Percentiles rank a stretch among this genome's conserved stretches.
Conservation (phyloP, 2,888 invertebrate genomes). For the Erannis defoliaria region DNA sequence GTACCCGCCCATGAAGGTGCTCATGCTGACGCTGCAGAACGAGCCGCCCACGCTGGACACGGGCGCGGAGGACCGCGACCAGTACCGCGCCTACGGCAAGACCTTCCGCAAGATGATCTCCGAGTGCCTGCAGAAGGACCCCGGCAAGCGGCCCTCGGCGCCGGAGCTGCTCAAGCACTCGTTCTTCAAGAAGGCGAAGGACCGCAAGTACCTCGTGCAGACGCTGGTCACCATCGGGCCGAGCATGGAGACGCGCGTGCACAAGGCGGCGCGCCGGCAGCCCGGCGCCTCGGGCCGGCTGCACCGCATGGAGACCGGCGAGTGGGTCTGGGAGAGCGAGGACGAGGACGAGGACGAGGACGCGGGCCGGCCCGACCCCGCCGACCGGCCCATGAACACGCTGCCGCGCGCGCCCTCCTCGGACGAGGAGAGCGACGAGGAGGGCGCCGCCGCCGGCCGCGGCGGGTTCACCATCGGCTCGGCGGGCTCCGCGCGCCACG, state of each 20-base stretch:
- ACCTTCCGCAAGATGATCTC: constrained; percentile 99
- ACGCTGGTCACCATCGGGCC: constrained; percentile 95
- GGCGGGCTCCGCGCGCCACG: constrained; percentile 49
- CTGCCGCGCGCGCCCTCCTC: constrained; percentile 87
- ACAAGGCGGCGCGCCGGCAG: constrained; percentile 94
- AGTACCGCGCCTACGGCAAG: constrained; percentile 99
- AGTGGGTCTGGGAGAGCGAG: constrained; percentile 99
- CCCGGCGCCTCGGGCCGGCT: constrained; percentile 95
- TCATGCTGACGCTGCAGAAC: constrained; percentile 99
- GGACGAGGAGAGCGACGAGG: constrained; percentile 84
- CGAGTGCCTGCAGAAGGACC: constrained; percentile 99
- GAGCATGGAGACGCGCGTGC: constrained; percentile 96
- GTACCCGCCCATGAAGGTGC: constrained; percentile 99
- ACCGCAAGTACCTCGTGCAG: constrained; percentile 95
- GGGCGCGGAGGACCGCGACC: constrained; percentile 98
- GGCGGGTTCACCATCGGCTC: constrained; percentile 43
- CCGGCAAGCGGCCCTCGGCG: constrained; percentile 97
- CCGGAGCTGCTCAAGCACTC: constrained; percentile 98
- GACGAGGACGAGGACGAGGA: constrained; percentile 93
- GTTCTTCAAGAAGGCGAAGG: constrained; percentile 99
- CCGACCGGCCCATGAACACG: constrained; percentile 88
- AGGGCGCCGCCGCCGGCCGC: constrained; percentile 57
- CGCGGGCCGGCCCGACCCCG: constrained; percentile 73
- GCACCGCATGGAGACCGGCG: constrained; percentile 97
- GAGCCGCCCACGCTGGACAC: constrained; percentile 99